Base-by-base conservation (phyloP, 2,113 vertebrate genomes). In the Podarcis cretensis region DNA sequence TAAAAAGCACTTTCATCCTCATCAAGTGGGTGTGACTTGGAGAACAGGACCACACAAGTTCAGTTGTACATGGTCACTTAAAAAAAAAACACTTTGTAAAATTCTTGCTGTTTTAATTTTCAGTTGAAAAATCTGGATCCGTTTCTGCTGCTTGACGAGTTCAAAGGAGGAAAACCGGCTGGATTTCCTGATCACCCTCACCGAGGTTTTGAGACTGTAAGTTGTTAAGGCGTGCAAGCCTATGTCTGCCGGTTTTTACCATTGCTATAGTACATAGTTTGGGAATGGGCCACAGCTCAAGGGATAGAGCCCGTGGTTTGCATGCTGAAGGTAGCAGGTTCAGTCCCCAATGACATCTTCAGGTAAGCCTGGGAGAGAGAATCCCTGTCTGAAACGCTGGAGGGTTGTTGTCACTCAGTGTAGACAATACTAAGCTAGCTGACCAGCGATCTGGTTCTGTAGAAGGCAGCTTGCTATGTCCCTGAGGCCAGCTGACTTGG, bases 111-210 rank as follows among this genome's bases (percentile, higher is more conserved):
- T 78, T 79, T 85, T 4, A 57, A 87, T 81, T 94, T 96, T 87
- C 88, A 98, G 98, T 94, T 98, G 80, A 96, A 90, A 89, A 97
- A 97, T 93, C 87, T 98, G 94, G 98, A 98, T 94, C 98, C 98
- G 21, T 98, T 98, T 92, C 95, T 98, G 92, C 95, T 98, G 95
- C 86, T 98, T 89, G 98, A 98, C 93, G 98, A 98, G 93, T 98
- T 98, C 92, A 96, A 96, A 95, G 97, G 98, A 9, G 95, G 95
- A 87, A 98, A 96, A 85, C 97, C 98, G 1, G 97, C 96, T 10
- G 98, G 98, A 37, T 98, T 98, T 94, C 98, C 98, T 87, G 98
- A 98, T 89, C 98, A 98, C 83, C 98, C 98, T 90, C 98, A 98
- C 85, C 95, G 98, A 93, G 97, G 98, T 65, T 98, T 98, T 97